Evolutionary conservation across 2,888 invertebrate species (phyloP), one percentile per base, ranked within the genome.

Genomic region (Chalcis sispes): DNA sequence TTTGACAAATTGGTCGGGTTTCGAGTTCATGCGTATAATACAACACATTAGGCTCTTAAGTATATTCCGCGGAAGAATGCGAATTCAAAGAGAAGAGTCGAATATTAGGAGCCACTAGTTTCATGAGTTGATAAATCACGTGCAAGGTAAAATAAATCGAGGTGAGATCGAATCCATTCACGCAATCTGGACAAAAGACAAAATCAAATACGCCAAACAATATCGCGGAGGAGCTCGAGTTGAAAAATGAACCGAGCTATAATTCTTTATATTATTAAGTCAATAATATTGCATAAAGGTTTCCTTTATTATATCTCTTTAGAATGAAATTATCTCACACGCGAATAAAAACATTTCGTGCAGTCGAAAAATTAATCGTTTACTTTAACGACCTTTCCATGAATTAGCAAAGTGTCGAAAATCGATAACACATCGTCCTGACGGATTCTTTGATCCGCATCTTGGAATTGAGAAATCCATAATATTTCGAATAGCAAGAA

Each of bases 131-230:
- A 66, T 66, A 66, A 66, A 66, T 66, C 54, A 65, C 36, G 15
- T 1, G 23, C 15, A 20, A 13, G 42, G 40, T 20, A 20, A 20
- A 20, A 48, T 2, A 54, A 15, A 54, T 27, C 7, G 54, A 3
- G 15, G 27, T 27, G 42, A 40, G 61, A 23, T 29, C 13, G n/a
- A 1, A 0, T 25, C 62, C 66, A 66, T 66, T 67, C 23, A 58
- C 13, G 36, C 18, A 15, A 27, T 56, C 36, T n/a, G n/a, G n/a
- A 62, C 50, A 64, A 58, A 75, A 40, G 64, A 36, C 72, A 73
- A 80, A 77, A 77, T 77, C 80, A 80, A 80, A 80, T 70, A 75
- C 56, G 77, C 75, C 78, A 77, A 73, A 66, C 72, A 18, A 58
- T 7, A n/a, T 8, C 23, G 75, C 62, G 72, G n/a, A n/a, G n/a